Evolutionary conservation across 2,888 invertebrate genomes (phyloP).

Genomic region (Archaeoteleia sp.): DNA sequence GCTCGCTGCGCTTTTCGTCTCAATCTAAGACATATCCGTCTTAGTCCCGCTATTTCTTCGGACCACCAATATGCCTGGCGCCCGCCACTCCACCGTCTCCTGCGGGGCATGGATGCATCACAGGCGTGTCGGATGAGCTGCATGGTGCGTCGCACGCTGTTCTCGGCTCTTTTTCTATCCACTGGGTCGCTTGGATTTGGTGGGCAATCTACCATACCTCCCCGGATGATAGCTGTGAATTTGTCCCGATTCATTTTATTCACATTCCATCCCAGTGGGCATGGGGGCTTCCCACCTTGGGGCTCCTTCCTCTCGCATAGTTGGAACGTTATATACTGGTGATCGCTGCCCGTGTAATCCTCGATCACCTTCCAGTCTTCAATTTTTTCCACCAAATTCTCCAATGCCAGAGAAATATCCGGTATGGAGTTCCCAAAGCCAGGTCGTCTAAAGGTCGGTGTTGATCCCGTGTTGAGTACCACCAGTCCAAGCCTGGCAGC

Average conservation of each 20-base stretch:
- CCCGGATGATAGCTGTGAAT: not conserved
- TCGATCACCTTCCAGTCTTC: slow-evolving; percentile 16
- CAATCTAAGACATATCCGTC: slow-evolving; percentile 29
- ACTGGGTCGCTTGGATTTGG: no score
- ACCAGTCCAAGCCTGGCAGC: slow-evolving; percentile 46
- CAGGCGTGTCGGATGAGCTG: slow-evolving; percentile 10
- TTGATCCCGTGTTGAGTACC: slow-evolving; percentile 41
- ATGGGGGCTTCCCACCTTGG: not conserved
- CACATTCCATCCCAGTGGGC: slow-evolving; percentile 4
- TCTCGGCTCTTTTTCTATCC: not conserved
- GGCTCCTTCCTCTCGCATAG: not conserved
- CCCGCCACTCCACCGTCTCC: not conserved
- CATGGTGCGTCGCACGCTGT: not conserved
- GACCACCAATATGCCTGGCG: slow-evolving; percentile 55
- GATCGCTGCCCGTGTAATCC: slow-evolving; percentile 24
- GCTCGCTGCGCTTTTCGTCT: slow-evolving; percentile 36
- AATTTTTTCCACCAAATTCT: not conserved
- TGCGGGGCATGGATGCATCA: slow-evolving; percentile 33
- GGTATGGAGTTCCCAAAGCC: slow-evolving; percentile 31
- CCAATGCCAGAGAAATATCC: slow-evolving; percentile 35
- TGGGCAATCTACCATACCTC: no score
- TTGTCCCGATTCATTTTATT: slow-evolving; percentile 23
- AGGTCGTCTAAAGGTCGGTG: slow-evolving; percentile 35
- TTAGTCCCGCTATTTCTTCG: slow-evolving; percentile 49
- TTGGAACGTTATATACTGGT: slow-evolving; percentile 18